phyloP scores from a whole-genome alignment of 2,113 vertebrate genomes.

The Indicator indicator region DNA sequence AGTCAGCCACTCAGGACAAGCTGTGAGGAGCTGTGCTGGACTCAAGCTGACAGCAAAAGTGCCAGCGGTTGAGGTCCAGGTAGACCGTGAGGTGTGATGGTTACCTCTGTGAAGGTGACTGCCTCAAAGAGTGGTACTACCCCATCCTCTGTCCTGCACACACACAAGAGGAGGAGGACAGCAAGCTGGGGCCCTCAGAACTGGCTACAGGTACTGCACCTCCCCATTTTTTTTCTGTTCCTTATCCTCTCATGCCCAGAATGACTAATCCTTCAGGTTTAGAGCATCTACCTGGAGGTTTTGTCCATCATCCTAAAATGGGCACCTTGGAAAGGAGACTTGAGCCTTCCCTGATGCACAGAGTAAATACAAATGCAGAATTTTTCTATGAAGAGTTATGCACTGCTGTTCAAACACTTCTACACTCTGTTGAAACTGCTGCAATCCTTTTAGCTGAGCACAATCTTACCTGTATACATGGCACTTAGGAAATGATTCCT shows the following conservation, averaged over 20 bases:
- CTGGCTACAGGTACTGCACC: neutral
- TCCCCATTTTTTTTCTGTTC: neutral
- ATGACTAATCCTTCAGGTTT: rapidly evolving
- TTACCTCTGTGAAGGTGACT: neutral
- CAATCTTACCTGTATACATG: neutral
- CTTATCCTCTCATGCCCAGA: rapidly evolving
- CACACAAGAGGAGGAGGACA: neutral
- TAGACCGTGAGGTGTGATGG: neutral
- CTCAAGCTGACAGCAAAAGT: rapidly evolving
- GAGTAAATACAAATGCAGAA: neutral
- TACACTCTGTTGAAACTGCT: neutral
- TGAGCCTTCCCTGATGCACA: neutral
- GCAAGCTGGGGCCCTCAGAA: too few species aligned
- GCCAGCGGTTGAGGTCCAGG: neutral
- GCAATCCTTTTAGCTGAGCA: neutral
- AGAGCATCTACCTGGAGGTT: neutral
- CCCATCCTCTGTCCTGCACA: rapidly evolving
- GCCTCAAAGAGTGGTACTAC: too few species aligned
- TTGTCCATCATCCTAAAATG: neutral
- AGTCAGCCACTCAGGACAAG: neutral
- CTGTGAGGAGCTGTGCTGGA: neutral
- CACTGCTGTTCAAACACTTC: neutral
- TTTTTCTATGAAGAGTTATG: neutral
- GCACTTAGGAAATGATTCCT: neutral
- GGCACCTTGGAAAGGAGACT: neutral